Base-by-base conservation (phyloP, 2,888 invertebrate species). In the Gari tellinella region DNA sequence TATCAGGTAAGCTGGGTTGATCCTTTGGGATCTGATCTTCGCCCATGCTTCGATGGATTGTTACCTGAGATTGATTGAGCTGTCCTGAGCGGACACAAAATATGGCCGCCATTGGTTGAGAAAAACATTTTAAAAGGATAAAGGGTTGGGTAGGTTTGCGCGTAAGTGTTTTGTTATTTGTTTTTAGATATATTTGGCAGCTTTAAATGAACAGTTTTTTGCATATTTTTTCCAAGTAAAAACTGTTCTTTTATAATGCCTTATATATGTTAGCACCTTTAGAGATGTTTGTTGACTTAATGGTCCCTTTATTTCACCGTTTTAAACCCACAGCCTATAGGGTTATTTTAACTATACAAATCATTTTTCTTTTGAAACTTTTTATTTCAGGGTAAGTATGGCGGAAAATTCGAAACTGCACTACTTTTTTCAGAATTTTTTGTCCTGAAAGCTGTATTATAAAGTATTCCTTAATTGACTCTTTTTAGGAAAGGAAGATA, bases 1-100 rank as follows among this genome's bases (percentile, higher is more conserved):
- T 52, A 69, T 74, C 74, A 74, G 74, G 74, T 74, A 74, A 74
- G 74, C 74, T 74, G 74, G 74, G 74, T 69, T 61, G 58, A 48
- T 61, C 37, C 23, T 31, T 49, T 52, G 52, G 52, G 23, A 60
- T 45, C 14, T 56, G 37, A 51, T 45, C 64, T 51, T 43, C 55
- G 61, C 74, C 74, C 74, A 69, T 61, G 69, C 74, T 74, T 65
- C 57, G 58, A 23, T 41, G 58, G 70, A 58, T 23, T 37, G 48
- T 43, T 14, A 23, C 37, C 60, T 57, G 25, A 25, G 26, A 23
- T 51, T 14, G 23, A 37, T 17, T 40, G 55, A 12, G 38, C 23
- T 31, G 21, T 45, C 45, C 21, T 43, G 15, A 60, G 37, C 38
- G 40, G 38, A 37, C 49, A 26, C n/a, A 40, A 48, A 14, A 38